Percentiles rank a stretch among this genome's conserved stretches.
These are phyloP conservation scores for Cynodonichthys magdalenae DNA, from an alignment of 2,797 vertebrate species.

Conservation along the genomic window DNA sequence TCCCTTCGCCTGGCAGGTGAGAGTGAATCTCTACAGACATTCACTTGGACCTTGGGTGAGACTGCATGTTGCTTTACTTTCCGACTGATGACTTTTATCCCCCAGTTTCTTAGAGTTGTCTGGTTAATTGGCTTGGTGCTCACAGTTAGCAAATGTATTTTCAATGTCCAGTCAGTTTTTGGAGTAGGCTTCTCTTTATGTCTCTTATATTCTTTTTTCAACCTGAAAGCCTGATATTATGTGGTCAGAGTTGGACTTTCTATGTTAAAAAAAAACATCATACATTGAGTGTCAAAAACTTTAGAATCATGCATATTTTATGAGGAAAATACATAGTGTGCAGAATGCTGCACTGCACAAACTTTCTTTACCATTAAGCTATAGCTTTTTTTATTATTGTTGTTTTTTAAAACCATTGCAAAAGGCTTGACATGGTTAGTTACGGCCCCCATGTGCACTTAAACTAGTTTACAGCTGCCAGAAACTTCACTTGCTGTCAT, in stretches of 20 bases:
- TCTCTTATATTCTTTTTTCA: not conserved
- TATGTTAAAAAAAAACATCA: not conserved
- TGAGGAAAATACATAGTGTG: too few species aligned
- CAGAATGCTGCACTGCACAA: not conserved
- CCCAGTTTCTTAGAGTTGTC: not conserved
- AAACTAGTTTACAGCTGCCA: conserved; percentile 8
- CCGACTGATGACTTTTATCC: not conserved
- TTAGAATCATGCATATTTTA: not conserved
- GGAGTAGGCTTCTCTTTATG: not conserved
- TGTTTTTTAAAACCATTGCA: conserved; percentile 4
- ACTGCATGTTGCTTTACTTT: not conserved
- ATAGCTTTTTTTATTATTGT: not conserved
- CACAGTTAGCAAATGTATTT: not conserved
- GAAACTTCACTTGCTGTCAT: not conserved
- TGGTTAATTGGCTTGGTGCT: too few species aligned
- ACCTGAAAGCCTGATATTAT: not conserved
- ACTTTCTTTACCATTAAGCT: not conserved
- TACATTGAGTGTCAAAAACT: not conserved
- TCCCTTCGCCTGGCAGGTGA: conserved; percentile 87
- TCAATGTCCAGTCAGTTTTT: not conserved
- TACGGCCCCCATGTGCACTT: not conserved
- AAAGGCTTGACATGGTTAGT: not conserved
- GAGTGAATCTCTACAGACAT: conserved; percentile 4
- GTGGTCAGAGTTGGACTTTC: not conserved
- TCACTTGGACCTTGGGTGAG: too few species aligned